These are phyloP conservation scores for Lucinisca nassula DNA, from an alignment of 2,888 invertebrate genomes.

Conservation along the genomic window DNA sequence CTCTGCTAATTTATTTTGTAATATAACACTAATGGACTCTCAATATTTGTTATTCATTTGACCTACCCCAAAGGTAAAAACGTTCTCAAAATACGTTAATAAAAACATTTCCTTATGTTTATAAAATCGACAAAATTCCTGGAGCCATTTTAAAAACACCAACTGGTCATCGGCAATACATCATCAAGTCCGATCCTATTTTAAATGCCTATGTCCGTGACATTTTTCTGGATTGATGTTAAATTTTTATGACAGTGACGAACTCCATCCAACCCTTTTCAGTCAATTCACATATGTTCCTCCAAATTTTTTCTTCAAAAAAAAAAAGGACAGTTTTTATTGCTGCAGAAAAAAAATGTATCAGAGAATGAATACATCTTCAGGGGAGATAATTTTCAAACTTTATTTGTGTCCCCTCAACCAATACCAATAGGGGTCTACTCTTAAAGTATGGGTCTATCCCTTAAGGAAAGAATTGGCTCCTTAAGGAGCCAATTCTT, in stretches of 20 bases:
- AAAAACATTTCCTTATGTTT: slow-evolving; percentile 17
- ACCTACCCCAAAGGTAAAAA: neutral
- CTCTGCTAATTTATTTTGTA: slow-evolving; percentile 49
- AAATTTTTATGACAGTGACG: neutral
- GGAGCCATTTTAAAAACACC: neutral
- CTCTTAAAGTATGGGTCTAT: no score
- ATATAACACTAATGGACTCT: slow-evolving; percentile 57
- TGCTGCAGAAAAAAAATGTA: no score
- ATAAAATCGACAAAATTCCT: neutral
- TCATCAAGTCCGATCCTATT: neutral
- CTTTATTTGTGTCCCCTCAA: no score
- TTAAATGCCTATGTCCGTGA: neutral
- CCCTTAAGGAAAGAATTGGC: no score
- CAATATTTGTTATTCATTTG: neutral
- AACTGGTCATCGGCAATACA: neutral
- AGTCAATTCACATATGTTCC: neutral
- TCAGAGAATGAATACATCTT: no score
- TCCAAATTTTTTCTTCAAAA: neutral
- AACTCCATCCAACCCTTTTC: neutral
- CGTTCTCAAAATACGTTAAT: slow-evolving; percentile 8
- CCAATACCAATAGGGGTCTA: no score
- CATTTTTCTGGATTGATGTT: neutral
- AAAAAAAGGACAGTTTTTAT: no score
- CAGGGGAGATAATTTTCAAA: no score
- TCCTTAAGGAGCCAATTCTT: no score